Conservation (phyloP, 2,888 invertebrate genomes). For the Aplocera efformata region DNA sequence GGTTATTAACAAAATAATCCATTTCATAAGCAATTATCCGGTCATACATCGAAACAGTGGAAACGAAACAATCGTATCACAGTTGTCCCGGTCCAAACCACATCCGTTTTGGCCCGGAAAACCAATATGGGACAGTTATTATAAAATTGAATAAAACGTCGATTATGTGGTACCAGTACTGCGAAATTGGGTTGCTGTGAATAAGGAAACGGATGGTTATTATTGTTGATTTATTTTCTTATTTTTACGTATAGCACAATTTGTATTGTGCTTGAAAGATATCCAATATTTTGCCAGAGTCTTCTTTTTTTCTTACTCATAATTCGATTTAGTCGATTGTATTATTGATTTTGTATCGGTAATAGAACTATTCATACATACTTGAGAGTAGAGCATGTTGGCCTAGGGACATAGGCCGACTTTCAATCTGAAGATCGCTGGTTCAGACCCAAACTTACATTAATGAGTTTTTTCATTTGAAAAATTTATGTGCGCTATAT, state of each 20-base stretch:
- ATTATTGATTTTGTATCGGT: no score
- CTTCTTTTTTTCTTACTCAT: no score
- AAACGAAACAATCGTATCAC: conserved; percentile 21
- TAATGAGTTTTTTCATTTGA: no score
- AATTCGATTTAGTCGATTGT: no score
- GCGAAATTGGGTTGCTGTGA: conserved; percentile 24
- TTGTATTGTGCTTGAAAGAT: neutral
- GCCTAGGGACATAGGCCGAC: no score
- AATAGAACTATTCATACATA: no score
- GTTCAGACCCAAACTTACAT: no score
- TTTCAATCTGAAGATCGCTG: no score
- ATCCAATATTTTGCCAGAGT: neutral
- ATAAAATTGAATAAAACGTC: conserved; percentile 26
- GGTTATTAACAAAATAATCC: no score
- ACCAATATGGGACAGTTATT: conserved; percentile 23
- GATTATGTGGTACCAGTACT: conserved; percentile 23
- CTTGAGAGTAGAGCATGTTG: no score
- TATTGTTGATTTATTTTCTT: conserved; percentile 20
- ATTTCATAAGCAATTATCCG: no score
- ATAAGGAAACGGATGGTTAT: conserved; percentile 17
- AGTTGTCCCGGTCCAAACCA: conserved; percentile 18
- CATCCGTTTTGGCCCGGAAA: conserved; percentile 20
- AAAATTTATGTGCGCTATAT: no score
- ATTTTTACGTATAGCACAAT: neutral
- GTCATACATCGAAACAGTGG: neutral